Evolutionary conservation across 2,113 vertebrate species (phyloP).

Genomic region (Ctenodactylus gundi): DNA sequence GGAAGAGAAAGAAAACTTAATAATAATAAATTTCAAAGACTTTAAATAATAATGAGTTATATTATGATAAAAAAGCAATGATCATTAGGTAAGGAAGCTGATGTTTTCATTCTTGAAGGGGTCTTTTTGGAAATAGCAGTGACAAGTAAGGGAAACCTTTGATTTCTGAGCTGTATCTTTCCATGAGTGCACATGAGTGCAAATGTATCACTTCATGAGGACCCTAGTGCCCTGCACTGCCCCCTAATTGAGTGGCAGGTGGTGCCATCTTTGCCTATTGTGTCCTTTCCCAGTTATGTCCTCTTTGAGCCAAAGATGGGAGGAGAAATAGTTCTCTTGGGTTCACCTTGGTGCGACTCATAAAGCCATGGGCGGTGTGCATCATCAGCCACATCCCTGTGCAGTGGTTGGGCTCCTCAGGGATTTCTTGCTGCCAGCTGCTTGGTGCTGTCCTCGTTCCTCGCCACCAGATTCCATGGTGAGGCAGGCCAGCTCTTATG

Average conservation of each 20-base stretch:
- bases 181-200: not conserved
- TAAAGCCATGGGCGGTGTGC: not conserved
- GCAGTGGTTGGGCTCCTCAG: not conserved
- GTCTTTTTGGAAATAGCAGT: not conserved
- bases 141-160: not conserved
- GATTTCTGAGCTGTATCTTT: not conserved
- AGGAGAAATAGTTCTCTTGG: not conserved
- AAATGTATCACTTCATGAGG: fast-evolving
- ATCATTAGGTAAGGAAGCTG: not conserved
- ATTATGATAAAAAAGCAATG: not conserved
- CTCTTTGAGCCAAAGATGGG: not conserved
- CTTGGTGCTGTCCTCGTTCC: too few species aligned
- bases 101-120: not conserved
- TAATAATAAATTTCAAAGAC: not conserved
- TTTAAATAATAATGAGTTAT: not conserved
- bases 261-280: not conserved
- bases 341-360: not conserved
- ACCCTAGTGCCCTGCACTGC: not conserved
- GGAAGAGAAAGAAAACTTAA: not conserved
- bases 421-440: not conserved
- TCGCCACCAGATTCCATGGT: fast-evolving
- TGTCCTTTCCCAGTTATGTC: not conserved
- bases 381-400: fast-evolving
- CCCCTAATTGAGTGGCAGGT: not conserved
- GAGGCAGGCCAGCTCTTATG: not conserved